These are phyloP conservation scores for Ischnus inquisitorius DNA, from an alignment of 2,888 invertebrate species.

Conservation along the genomic window DNA sequence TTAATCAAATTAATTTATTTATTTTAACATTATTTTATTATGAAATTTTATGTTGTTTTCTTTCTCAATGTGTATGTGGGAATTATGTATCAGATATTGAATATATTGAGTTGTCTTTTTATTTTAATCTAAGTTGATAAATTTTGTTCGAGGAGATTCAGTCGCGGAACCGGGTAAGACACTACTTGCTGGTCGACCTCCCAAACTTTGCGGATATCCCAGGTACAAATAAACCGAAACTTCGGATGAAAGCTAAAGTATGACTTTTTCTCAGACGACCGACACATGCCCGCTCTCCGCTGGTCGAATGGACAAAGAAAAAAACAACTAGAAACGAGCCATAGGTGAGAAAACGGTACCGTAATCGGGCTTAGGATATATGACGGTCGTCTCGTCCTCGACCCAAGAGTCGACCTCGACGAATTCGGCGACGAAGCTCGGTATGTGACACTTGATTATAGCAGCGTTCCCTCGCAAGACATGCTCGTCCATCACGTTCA, in stretches of 20 bases:
- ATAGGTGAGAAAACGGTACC: slow-evolving; percentile 81
- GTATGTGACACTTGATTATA: slow-evolving; percentile 96
- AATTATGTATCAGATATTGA: too few species aligned
- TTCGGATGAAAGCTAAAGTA: too few species aligned
- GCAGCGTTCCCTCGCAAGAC: slow-evolving; percentile 96
- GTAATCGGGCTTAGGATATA: slow-evolving; percentile 87
- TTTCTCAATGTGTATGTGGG: too few species aligned
- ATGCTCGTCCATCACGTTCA: slow-evolving; percentile 97
- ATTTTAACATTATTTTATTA: too few species aligned
- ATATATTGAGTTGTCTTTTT: too few species aligned
- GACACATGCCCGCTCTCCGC: background rate
- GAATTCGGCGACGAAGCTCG: slow-evolving; percentile 97
- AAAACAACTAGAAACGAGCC: slow-evolving; percentile 22
- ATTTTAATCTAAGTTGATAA: too few species aligned
- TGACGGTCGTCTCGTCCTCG: slow-evolving; percentile 91
- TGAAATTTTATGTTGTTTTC: too few species aligned
- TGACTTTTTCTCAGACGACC: background rate
- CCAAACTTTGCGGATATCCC: background rate
- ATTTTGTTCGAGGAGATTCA: too few species aligned
- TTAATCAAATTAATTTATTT: too few species aligned
- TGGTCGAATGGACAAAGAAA: slow-evolving; percentile 21
- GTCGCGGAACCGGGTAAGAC: background rate
- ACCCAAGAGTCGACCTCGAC: slow-evolving; percentile 95
- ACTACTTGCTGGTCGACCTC: background rate
- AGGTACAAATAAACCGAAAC: too few species aligned